A percentile compares a stretch with the other conserved stretches of the same genome.
These are phyloP conservation scores for Sebastes itinus DNA, from an alignment of 2,797 vertebrate species.

Conservation along the genomic window DNA sequence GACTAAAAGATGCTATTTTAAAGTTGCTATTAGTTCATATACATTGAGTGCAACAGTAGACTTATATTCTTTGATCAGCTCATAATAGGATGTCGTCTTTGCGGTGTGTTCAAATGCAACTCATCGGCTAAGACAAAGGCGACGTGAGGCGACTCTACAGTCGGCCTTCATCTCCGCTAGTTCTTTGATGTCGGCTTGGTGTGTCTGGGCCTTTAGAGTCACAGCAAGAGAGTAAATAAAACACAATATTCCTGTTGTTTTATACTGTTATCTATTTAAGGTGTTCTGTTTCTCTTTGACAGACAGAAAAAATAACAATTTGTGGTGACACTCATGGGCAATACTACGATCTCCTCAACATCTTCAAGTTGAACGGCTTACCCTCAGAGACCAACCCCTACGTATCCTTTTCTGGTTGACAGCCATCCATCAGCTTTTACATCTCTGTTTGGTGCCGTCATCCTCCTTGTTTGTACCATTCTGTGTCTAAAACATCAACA, in stretches of 20 bases:
- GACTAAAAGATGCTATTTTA: background rate
- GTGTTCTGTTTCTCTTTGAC: constrained; percentile 30
- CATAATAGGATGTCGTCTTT: background rate
- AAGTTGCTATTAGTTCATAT: background rate
- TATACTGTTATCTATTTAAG: background rate
- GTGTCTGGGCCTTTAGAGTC: background rate
- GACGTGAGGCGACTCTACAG: too few relatives aligned
- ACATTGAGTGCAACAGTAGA: background rate
- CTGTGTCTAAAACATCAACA: background rate
- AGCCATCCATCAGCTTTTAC: background rate
- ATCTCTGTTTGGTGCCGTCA: background rate
- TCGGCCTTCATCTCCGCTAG: too few relatives aligned
- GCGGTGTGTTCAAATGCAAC: too few relatives aligned
- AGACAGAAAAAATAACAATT: constrained; percentile 93
- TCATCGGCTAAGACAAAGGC: too few relatives aligned
- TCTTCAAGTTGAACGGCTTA: constrained; percentile 93
- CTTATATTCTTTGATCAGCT: background rate
- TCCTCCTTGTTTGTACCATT: background rate
- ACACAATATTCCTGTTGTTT: background rate
- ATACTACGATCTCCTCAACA: constrained; percentile 95
- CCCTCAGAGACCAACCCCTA: constrained; percentile 92
- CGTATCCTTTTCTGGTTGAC: constrained; percentile 86
- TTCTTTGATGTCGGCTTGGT: too few relatives aligned
- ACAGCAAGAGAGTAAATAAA: background rate
- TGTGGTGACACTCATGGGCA: constrained; percentile 96